These are phyloP conservation scores for Callyntrura guangdongensis DNA, from an alignment of 2,888 invertebrate genomes.

Conservation along the genomic window DNA sequence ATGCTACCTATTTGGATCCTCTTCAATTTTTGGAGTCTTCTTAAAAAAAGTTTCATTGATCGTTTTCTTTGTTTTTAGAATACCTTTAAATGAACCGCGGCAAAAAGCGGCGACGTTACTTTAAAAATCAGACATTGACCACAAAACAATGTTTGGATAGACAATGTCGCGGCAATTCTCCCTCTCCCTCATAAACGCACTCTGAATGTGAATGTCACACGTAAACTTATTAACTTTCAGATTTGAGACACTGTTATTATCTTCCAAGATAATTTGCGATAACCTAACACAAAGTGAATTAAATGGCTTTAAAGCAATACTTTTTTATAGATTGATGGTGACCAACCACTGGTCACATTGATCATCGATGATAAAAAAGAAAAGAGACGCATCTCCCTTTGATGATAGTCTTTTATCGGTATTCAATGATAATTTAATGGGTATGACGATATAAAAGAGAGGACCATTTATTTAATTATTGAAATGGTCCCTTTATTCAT, in stretches of 20 bases:
- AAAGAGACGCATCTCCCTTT: constrained; percentile 17
- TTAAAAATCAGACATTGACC: constrained; percentile 36
- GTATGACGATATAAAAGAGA: constrained; percentile 17
- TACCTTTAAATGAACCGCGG: background rate
- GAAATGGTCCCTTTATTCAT: constrained; percentile 53
- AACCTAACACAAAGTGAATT: constrained; percentile 32
- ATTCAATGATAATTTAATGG: constrained; percentile 59
- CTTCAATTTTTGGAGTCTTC: constrained; percentile 13
- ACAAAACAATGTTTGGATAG: constrained; percentile 6
- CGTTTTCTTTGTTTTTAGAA: constrained; percentile 14
- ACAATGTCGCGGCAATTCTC: background rate
- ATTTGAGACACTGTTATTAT: background rate
- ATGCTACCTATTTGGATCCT: background rate
- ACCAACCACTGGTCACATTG: background rate
- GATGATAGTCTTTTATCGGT: constrained; percentile 34
- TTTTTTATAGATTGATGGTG: constrained; percentile 29
- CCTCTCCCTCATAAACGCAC: background rate
- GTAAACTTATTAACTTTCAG: constrained; percentile 7
- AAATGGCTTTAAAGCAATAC: constrained; percentile 16
- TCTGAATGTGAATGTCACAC: constrained; percentile 21
- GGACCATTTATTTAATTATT: constrained; percentile 28
- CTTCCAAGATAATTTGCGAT: constrained; percentile 15
- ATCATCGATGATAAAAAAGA: background rate
- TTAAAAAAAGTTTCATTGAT: constrained; percentile 3
- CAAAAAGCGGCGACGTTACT: background rate